Base-by-base conservation (phyloP, 2,113 vertebrate species). In the Calonectris borealis region DNA sequence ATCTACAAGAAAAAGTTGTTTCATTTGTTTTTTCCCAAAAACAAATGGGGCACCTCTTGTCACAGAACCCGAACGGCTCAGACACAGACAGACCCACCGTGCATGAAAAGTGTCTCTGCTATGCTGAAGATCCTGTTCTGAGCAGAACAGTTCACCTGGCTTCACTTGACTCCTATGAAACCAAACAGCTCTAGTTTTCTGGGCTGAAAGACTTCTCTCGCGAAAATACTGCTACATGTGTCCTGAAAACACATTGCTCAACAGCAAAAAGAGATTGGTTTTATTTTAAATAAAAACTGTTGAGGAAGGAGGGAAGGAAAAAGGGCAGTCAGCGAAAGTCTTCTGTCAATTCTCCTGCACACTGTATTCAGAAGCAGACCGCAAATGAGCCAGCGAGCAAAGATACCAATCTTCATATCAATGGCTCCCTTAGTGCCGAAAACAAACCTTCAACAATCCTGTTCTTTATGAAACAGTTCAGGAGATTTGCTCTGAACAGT, bases 361-460 rank as follows among this genome's bases (percentile, higher is more conserved):
- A 6, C 5, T 32, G 46, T 26, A 71, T 91, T 91, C 73, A 91
- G 52, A 86, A 93, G 54, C 31, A 80, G 54, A 87, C 11, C 61
- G 69, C 65, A 89, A 84, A 61, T 5, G 22, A 86, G 92, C 51
- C 79, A 83, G 51, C 4, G 1, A 86, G 57, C 6, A 22, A 77
- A 75, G 96, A 97, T 87, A 94, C 0, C 10, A 38, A 84, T 95
- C 96, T 95, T 89, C 10, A 0, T 11, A 91, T 95, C 96, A 97
- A 93, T 89, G 83, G 86, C 73, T 94, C 91, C 77, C 75, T 94
- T 7, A 91, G 78, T 66, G 91, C 89, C 5, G 32, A 88, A 87
- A 95, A 72, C 61, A 90, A 96, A 91, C 66, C 84, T 91, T 85
- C 71, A 87, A 80, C 86, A 96, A 97, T 66, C 78, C 91, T 55